Percentiles rank a stretch among this genome's conserved stretches.
These are phyloP conservation scores for Agonopterix subpropinquella DNA, from an alignment of 2,888 invertebrate genomes.

Conservation along the genomic window DNA sequence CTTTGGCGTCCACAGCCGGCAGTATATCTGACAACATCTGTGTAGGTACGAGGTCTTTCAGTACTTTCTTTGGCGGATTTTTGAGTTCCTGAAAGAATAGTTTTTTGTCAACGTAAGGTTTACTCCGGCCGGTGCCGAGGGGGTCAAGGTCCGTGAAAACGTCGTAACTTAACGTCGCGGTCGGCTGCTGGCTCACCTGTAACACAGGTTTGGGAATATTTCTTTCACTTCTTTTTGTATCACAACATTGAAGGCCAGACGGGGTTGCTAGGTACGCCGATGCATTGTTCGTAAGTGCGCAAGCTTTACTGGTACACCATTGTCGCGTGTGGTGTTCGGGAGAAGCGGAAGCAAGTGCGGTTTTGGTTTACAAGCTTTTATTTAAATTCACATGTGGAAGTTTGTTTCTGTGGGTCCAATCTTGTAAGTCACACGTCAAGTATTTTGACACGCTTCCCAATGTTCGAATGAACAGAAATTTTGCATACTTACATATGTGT, in stretches of 20 bases:
- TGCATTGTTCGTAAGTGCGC: no score
- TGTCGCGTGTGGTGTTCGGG: no score
- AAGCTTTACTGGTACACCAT: no score
- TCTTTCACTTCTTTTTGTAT: slow-evolving; percentile 3
- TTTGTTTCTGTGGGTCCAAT: no score
- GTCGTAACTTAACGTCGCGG: slow-evolving; percentile 77
- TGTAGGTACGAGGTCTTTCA: slow-evolving; percentile 86
- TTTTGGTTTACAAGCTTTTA: no score
- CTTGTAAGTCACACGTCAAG: no score
- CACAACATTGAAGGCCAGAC: slow-evolving; percentile 24
- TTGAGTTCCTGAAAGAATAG: slow-evolving; percentile 97
- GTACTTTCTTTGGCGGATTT: slow-evolving; percentile 94
- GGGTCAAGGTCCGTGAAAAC: slow-evolving; percentile 96
- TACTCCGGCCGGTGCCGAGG: slow-evolving; percentile 91
- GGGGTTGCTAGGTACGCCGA: slow-evolving; percentile 3
- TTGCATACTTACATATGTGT: no score
- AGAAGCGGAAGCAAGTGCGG: no score
- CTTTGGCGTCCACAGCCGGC: slow-evolving; percentile 22
- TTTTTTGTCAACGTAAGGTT: slow-evolving; percentile 96
- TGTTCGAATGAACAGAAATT: no score
- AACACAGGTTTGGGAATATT: slow-evolving; percentile 39
- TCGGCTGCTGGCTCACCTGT: slow-evolving; percentile 59
- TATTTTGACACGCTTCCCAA: no score
- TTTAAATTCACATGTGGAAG: no score
- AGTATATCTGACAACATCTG: slow-evolving; percentile 42